Conservation (phyloP, 2,113 vertebrate genomes). For the Plestiodon gilberti region DNA sequence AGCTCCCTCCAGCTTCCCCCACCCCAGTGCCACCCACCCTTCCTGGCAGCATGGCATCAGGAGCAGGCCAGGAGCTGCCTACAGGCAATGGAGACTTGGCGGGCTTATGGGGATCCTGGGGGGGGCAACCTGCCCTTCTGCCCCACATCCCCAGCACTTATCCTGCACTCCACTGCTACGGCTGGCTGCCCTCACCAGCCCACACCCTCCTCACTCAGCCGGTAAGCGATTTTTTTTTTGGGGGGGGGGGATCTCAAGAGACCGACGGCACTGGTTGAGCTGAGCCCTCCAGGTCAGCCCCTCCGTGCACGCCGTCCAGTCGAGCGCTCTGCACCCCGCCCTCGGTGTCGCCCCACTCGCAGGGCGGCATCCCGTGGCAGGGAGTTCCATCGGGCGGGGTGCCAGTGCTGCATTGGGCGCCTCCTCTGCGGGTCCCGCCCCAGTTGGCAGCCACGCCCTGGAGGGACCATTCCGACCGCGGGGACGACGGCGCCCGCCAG, state of each 20-base stretch:
- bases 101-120: neutral
- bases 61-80: neutral
- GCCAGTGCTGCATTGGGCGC: no score
- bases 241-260: neutral
- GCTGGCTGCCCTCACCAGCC: neutral
- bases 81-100: neutral
- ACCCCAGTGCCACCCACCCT: rapidly evolving
- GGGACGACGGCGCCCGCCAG: no score
- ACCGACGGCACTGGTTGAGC: neutral
- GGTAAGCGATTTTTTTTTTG: conserved; percentile 49
- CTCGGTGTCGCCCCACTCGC: neutral
- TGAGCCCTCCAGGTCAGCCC: neutral
- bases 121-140: rapidly evolving
- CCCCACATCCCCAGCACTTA: neutral
- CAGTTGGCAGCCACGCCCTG: no score
- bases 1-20: neutral
- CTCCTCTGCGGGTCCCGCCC: no score
- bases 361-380: neutral
- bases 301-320: neutral
- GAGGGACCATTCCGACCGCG: no score
- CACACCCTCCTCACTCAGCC: neutral
- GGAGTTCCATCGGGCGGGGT: neutral
- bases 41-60: conserved; percentile 49
- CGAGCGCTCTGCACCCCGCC: no score
- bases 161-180: conserved; percentile 17